Conservation (phyloP, 2,797 vertebrate species). For the Cryptoprocta ferox region DNA sequence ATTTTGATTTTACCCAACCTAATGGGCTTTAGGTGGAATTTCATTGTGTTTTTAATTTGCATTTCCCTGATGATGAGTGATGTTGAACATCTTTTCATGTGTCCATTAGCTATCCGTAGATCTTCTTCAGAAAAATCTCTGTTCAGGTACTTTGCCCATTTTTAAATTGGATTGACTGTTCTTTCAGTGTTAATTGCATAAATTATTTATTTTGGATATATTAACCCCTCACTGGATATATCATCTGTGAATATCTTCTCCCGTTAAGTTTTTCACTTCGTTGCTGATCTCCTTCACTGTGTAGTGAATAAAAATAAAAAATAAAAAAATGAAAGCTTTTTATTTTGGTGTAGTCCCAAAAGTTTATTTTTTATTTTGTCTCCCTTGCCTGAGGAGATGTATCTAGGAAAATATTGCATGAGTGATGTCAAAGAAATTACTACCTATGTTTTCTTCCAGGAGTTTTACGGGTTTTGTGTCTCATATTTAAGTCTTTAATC, state of each 20-base stretch:
- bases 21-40: background rate
- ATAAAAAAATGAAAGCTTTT: background rate
- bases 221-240: background rate
- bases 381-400: no score
- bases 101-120: background rate
- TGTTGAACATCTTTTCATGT: background rate
- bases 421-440: no score
- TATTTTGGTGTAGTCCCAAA: background rate
- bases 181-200: background rate
- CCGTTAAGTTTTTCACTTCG: background rate
- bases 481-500: no score
- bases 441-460: no score
- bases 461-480: no score
- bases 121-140: background rate
- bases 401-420: no score
- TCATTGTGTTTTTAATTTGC: background rate
- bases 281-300: background rate
- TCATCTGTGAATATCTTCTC: background rate
- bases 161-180: background rate
- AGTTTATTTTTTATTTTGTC: no score
- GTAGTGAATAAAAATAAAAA: no score
- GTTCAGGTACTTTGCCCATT: background rate
- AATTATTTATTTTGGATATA: background rate
- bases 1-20: background rate
- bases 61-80: background rate